Evolutionary conservation across 2,797 vertebrate genomes (phyloP), one percentile per base, ranked within the genome.

Genomic region (Mastacembelus armatus): DNA sequence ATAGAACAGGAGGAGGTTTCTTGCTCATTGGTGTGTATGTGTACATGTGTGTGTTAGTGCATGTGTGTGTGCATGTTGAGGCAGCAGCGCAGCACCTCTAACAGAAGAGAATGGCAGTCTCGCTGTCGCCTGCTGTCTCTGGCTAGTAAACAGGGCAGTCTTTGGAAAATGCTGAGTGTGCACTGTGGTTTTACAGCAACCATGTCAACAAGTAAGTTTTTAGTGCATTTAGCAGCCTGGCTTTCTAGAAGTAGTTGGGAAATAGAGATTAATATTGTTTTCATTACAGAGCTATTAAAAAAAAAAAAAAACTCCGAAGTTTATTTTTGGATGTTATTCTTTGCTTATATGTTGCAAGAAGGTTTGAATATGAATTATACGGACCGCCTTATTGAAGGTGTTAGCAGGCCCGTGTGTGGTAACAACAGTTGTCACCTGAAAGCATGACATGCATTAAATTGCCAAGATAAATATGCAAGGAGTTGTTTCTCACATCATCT

Each of bases 81-180:
- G 62, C 61, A 70, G 54, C 67, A 73, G 70, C 27, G 21, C 59
- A 59, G 77, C 54, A 83, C 87, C 81, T 85, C 76, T 60, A 74
- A 85, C 74, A 83, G 80, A 76, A 71, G 77, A 66, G 63, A 73
- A 70, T 81, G 85, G 77, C 67, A 80, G 85, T 70, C 86, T 88
- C 42, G 15, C 86, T 90, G 88, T 90, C 74, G 81, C 85, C 83
- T 75, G 78, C 78, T 55, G 84, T 84, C 69, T 79, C 80, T 83
- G 74, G 83, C 85, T 91, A 80, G 85, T 91, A 90, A 91, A 90
- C 89, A 84, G 80, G 79, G 74, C 85, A 85, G 88, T 84, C 85
- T 91, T 88, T 91, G 85, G 87, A 92, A 92, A 93, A 87, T 79
- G 88, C 91, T 88, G 89, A 91, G 86, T 87, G 66, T 71, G 90